Conservation (phyloP, 2,888 invertebrate genomes). For the Lasius platythorax region DNA sequence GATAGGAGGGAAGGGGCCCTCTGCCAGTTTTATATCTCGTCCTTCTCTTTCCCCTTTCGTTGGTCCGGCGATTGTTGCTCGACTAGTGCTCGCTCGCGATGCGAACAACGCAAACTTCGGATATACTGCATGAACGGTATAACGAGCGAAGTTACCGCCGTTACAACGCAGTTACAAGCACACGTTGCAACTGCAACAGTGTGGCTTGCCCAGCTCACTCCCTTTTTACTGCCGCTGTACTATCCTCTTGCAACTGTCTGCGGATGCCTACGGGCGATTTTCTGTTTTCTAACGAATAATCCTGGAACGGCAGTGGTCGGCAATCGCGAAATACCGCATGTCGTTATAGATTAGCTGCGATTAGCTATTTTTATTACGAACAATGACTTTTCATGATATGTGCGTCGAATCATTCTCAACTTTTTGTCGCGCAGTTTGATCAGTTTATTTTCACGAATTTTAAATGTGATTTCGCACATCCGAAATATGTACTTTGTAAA, state of each 20-base stretch:
- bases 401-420: not conserved
- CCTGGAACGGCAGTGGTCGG: not conserved
- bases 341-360: slow-evolving; percentile 1
- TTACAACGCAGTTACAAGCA: slow-evolving; percentile 50
- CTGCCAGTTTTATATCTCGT: not conserved
- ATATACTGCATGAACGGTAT: slow-evolving; percentile 60
- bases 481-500: not conserved
- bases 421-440: not conserved
- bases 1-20: not conserved
- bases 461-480: not conserved
- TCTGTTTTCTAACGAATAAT: slow-evolving; percentile 38
- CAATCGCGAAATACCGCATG: not conserved
- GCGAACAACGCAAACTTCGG: slow-evolving; percentile 58
- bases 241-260: not conserved
- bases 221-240: slow-evolving; percentile 35
- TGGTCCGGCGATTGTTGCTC: slow-evolving; percentile 25
- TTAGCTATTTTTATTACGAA: not conserved
- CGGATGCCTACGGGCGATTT: slow-evolving; percentile 11
- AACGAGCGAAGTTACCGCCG: slow-evolving; percentile 70
- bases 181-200: slow-evolving; percentile 28
- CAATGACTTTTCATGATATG: not conserved
- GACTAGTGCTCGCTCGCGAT: slow-evolving; percentile 55
- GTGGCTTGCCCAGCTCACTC: not conserved
- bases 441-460: not conserved
- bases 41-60: not conserved